Percentiles rank a stretch among this genome's conserved stretches.
Evolutionary conservation across 1,140 invertebrate species (phyloP).

Genomic region (Microplitis mediator): DNA sequence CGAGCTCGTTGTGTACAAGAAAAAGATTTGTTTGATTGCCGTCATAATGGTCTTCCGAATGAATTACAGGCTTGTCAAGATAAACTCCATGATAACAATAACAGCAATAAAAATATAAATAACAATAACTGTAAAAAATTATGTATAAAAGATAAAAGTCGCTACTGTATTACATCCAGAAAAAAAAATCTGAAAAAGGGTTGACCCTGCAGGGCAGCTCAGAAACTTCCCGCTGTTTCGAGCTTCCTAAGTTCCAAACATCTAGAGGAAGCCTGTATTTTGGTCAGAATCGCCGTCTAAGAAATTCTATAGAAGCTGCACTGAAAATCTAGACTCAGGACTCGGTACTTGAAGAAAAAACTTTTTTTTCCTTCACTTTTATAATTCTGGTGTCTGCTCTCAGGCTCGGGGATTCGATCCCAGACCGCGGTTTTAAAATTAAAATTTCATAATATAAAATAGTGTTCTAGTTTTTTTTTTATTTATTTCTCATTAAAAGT

Average conservation of each 20-base stretch:
- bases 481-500: neutral
- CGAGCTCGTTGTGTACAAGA: slow-evolving; percentile 70
- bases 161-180: slow-evolving; percentile 57
- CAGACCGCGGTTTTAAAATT: slow-evolving; percentile 50
- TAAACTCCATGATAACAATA: slow-evolving; percentile 35
- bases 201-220: too few relatives aligned
- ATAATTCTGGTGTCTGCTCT: slow-evolving; percentile 65
- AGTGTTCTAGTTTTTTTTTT: neutral
- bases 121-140: slow-evolving; percentile 35
- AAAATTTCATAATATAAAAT: neutral
- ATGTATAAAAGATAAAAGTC: slow-evolving; percentile 58
- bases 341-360: too few relatives aligned
- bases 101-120: too few relatives aligned
- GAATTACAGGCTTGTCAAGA: slow-evolving; percentile 52
- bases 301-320: too few relatives aligned
- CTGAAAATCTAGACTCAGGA: too few relatives aligned
- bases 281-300: too few relatives aligned
- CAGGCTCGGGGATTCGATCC: slow-evolving; percentile 64
- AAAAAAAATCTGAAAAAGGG: too few relatives aligned
- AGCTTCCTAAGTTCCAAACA: too few relatives aligned
- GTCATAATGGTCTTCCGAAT: slow-evolving; percentile 51
- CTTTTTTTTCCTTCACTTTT: too few relatives aligned
- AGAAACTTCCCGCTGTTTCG: too few relatives aligned
- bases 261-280: too few relatives aligned
- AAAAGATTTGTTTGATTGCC: slow-evolving; percentile 61